Percentiles rank a stretch among this genome's conserved stretches.
phyloP scores from a whole-genome alignment of 35 echinoderm and acorn worm genomes.

The Apostichopus parvimensis region DNA sequence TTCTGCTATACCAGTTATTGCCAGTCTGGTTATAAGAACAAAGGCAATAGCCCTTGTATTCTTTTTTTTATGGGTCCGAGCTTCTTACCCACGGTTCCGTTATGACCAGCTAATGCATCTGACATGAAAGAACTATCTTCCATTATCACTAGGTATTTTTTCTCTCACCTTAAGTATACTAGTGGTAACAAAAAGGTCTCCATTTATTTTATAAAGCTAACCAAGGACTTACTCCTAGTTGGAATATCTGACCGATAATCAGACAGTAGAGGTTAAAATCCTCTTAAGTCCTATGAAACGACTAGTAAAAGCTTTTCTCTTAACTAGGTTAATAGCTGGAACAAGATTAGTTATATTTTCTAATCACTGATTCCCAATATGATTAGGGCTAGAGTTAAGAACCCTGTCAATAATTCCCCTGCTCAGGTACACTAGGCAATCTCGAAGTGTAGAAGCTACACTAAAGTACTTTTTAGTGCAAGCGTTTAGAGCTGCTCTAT shows the following conservation, averaged over 20 bases:
- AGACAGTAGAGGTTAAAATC: conserved; percentile 68
- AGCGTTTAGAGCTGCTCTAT: conserved; percentile 50
- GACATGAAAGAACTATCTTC: conserved; percentile 31
- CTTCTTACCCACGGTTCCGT: conserved; percentile 4
- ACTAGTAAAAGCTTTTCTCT: conserved; percentile 13
- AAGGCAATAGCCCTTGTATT: not conserved
- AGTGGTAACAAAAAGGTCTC: too few relatives aligned
- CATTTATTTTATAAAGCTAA: not conserved
- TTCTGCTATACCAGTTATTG: not conserved
- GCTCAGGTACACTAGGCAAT: not conserved
- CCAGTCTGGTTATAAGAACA: not conserved
- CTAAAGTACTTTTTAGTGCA: conserved; percentile 82
- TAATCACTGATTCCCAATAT: conserved; percentile 68
- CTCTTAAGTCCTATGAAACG: conserved; percentile 61
- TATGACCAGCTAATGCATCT: conserved; percentile 50
- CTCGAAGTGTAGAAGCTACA: conserved; percentile 59
- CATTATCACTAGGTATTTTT: conserved; percentile 7
- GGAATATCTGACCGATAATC: conserved; percentile 74
- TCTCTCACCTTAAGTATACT: too few relatives aligned
- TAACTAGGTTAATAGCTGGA: conserved; percentile 41
- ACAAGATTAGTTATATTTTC: conserved; percentile 34
- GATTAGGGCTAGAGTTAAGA: conserved; percentile 61
- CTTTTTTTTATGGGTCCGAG: conserved; percentile 9
- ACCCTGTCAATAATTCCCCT: conserved; percentile 58
- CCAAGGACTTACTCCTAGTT: conserved; percentile 49